Conservation (phyloP, 2,113 vertebrate species). For the Spea multiplicata region DNA sequence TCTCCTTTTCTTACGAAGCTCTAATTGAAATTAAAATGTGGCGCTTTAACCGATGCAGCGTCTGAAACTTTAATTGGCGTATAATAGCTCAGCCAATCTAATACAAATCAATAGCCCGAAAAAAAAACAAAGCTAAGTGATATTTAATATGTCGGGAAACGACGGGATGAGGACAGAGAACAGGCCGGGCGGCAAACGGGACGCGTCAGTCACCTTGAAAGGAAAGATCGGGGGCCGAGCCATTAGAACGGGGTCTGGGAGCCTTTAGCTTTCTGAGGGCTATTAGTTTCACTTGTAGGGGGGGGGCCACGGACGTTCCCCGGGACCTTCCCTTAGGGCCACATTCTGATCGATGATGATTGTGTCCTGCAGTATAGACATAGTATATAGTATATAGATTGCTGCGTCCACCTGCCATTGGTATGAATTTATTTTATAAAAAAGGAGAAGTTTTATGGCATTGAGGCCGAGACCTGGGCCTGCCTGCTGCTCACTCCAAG, state of each 20-base stretch:
- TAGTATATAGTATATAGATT: too few species aligned
- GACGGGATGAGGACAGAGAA: neutral
- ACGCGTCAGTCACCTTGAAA: too few species aligned
- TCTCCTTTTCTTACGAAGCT: constrained; percentile 57
- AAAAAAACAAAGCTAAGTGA: constrained; percentile 73
- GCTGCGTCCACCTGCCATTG: too few species aligned
- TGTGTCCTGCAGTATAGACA: too few species aligned
- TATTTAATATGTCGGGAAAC: constrained; percentile 69
- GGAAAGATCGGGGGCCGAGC: too few species aligned
- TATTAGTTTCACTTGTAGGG: too few species aligned
- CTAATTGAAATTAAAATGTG: constrained; percentile 48
- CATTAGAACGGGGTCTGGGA: too few species aligned
- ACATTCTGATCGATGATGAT: too few species aligned
- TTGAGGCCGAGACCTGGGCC: constrained; percentile 49
- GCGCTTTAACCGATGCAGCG: constrained; percentile 44
- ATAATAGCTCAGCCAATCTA: constrained; percentile 77
- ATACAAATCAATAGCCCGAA: constrained; percentile 75
- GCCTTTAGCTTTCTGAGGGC: too few species aligned
- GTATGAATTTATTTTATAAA: too few species aligned
- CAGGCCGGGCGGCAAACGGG: neutral
- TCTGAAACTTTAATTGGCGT: constrained; percentile 73
- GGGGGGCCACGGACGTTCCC: too few species aligned
- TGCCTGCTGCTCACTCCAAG: constrained; percentile 55
- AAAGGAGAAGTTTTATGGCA: constrained; percentile 53
- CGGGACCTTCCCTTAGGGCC: neutral